A percentile compares a stretch with the other conserved stretches of the same genome.
Evolutionary conservation across 2,113 vertebrate species (phyloP).

Genomic region (Vidua chalybeata): DNA sequence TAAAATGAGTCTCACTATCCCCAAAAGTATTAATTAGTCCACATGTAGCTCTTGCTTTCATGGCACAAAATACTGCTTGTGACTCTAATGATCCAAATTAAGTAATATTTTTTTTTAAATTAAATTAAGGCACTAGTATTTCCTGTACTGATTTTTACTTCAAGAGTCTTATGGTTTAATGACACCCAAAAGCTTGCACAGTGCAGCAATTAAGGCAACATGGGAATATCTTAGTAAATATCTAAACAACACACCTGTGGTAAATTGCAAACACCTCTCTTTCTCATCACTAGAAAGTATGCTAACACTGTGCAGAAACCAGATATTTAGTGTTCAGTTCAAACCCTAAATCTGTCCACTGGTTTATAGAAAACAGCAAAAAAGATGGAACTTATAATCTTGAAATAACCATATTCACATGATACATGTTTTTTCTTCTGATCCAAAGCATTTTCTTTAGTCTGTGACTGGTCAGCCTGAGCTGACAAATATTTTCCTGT

Average conservation of each 20-base stretch:
- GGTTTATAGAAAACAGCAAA: background rate
- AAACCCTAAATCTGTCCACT: background rate
- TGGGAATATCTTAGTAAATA: background rate
- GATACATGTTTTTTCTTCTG: background rate
- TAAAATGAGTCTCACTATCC: background rate
- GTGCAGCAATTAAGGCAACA: background rate
- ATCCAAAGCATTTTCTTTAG: background rate
- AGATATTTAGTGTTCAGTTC: background rate
- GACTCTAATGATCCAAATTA: constrained; percentile 43
- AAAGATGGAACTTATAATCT: background rate
- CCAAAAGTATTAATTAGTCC: constrained; percentile 18
- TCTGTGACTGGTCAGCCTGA: rapidly evolving
- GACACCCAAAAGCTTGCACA: background rate
- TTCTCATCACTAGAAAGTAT: background rate
- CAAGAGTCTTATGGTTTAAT: background rate
- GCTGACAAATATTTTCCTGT: background rate
- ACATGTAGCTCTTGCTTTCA: constrained; percentile 13
- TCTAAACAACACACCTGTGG: background rate
- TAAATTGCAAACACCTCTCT: background rate
- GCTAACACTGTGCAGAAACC: background rate
- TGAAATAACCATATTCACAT: background rate
- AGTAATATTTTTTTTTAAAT: constrained; percentile 9
- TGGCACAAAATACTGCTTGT: constrained; percentile 16
- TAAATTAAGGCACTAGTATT: constrained; percentile 34
- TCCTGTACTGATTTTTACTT: constrained; percentile 14